Base-by-base conservation (phyloP, 2,113 vertebrate species). In the Scomber scombrus region DNA sequence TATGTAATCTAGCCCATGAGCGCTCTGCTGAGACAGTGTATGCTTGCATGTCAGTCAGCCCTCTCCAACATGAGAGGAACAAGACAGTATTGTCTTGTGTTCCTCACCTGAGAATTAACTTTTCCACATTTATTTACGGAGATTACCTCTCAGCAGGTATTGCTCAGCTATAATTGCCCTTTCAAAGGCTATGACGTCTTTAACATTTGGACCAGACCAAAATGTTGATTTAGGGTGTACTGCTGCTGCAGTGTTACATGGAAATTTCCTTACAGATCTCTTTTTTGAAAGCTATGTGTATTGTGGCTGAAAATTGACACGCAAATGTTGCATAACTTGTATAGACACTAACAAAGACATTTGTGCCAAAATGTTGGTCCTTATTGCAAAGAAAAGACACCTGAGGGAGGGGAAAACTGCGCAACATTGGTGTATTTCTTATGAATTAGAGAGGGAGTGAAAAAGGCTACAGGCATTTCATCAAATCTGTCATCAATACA, bases 251-350 rank as follows among this genome's bases (percentile, higher is more conserved):
- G 12, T 60, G 69, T 74, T 80, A 80, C 69, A 73, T 76, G 74
- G 71, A 23, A 47, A 80, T 75, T 77, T 82, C 56, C 77, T 75
- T 57, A 71, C 70, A 65, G 16, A 6, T 72, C 13, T 64, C 21
- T 46, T 51, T 76, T 75, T 66, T 50, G 10, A 75, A 47, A 54
- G 68, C 71, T 40, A 13, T 45, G 62, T 74, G n/a, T 46, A 68
- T 75, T 81, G 71, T 49, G 55, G 54, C 58, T 88, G 84, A 71
- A 91, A 84, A 60, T 77, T 26, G 82, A 88, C 69, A 84, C 75
- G 74, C 66, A 71, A 85, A 75, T 75, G 73, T 81, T 82, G 77
- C 62, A 73, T 54, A 82, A 63, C 64, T 19, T 69, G 51, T 67
- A 18, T 64, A 83, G 45, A 73, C 21, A 47, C 64, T 72, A 12